phyloP scores from a whole-genome alignment of 2,113 vertebrate genomes.

The Dipodomys spectabilis region DNA sequence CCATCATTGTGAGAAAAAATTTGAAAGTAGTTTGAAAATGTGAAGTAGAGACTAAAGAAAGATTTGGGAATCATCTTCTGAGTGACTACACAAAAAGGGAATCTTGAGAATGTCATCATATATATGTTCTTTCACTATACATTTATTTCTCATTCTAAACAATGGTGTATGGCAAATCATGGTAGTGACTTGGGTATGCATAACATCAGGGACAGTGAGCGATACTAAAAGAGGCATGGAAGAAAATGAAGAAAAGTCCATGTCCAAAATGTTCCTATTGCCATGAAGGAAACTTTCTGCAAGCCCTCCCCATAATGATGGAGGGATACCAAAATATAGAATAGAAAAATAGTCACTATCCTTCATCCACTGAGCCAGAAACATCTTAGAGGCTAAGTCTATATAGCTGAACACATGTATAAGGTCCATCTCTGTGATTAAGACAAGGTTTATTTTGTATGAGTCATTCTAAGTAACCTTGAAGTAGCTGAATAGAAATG shows the following conservation, averaged over 20 bases:
- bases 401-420: not conserved
- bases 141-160: not conserved
- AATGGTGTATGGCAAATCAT: not conserved
- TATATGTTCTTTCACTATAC: not conserved
- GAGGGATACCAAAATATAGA: not conserved
- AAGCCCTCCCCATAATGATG: not conserved
- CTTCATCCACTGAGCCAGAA: not conserved
- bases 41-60: not conserved
- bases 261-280: not conserved
- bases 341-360: not conserved
- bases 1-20: not conserved
- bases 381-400: not conserved
- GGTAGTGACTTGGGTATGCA: not conserved
- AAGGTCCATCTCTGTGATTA: not conserved
- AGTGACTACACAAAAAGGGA: not conserved
- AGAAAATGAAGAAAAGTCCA: not conserved
- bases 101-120: not conserved
- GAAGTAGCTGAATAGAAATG: not conserved
- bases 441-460: not conserved
- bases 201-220: not conserved
- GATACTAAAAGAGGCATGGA: not conserved
- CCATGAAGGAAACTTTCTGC: not conserved
- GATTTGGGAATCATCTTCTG: not conserved
- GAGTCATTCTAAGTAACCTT: constrained; percentile 15
- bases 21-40: not conserved